These are phyloP conservation scores for Athene cunicularia DNA, from an alignment of 2,113 vertebrate genomes.

Conservation along the genomic window DNA sequence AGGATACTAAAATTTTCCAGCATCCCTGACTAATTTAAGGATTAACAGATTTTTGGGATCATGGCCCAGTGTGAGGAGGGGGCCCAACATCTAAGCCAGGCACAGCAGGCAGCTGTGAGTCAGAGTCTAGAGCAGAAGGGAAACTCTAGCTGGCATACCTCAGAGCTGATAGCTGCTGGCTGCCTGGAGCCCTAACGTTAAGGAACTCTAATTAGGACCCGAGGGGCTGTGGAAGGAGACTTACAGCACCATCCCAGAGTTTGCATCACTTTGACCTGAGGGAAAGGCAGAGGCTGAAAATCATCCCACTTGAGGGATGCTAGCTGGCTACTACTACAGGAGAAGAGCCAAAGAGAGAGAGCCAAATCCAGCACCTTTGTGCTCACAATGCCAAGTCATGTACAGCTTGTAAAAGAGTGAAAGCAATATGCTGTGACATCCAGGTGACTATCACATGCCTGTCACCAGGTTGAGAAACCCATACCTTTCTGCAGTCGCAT, in stretches of 20 bases:
- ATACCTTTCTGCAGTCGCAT: background rate
- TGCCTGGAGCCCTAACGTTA: background rate
- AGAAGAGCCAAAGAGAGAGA: background rate
- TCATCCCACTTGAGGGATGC: background rate
- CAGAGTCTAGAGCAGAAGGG: background rate
- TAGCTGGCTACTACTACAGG: background rate
- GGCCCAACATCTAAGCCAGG: background rate
- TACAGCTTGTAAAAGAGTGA: background rate
- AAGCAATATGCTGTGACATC: background rate
- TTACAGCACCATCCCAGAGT: background rate
- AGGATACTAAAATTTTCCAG: constrained; percentile 26
- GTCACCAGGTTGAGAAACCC: background rate
- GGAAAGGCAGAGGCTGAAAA: background rate
- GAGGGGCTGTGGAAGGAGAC: background rate
- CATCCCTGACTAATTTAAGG: constrained; percentile 12
- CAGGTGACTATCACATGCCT: background rate
- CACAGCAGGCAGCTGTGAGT: background rate
- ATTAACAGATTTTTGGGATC: constrained; percentile 16
- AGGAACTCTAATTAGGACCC: background rate
- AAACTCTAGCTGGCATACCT: background rate
- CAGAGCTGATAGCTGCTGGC: background rate
- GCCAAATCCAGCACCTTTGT: background rate
- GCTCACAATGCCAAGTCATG: background rate
- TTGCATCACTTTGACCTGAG: background rate
- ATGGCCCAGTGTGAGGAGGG: background rate